phyloP scores from a whole-genome alignment of 2,888 invertebrate species.

The Fabriciana adippe region DNA sequence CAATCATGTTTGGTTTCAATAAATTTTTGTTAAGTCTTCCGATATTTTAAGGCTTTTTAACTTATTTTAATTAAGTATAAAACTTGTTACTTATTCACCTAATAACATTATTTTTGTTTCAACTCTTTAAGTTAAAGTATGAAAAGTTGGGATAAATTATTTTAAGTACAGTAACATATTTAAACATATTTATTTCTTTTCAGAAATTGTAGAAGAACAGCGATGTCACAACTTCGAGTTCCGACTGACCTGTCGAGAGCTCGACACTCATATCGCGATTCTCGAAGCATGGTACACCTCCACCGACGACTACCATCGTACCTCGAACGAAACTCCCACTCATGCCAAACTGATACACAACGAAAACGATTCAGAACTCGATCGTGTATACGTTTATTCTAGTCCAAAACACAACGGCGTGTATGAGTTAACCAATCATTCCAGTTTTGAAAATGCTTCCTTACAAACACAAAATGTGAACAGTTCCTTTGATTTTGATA shows the following conservation, averaged over 20 bases:
- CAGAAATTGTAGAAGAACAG: constrained; percentile 85
- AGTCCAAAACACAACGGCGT: constrained; percentile 76
- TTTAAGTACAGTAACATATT: too few relatives aligned
- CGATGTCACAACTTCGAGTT: constrained; percentile 84
- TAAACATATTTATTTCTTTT: constrained; percentile 50
- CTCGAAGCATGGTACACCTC: constrained; percentile 84
- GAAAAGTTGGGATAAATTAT: too few relatives aligned
- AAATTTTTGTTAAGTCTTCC: too few relatives aligned
- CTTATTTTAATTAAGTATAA: too few relatives aligned
- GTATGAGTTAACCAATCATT: constrained; percentile 62
- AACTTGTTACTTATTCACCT: too few relatives aligned
- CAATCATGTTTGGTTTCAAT: too few relatives aligned
- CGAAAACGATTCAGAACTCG: constrained; percentile 70
- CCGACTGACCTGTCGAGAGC: constrained; percentile 83
- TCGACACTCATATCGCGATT: constrained; percentile 84
- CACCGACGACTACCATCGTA: constrained; percentile 57
- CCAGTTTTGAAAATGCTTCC: constrained; percentile 55
- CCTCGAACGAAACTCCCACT: constrained; percentile 51
- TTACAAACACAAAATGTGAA: constrained; percentile 40
- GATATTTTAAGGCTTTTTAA: too few relatives aligned
- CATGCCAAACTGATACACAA: constrained; percentile 53
- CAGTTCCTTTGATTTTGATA: constrained; percentile 42
- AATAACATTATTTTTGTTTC: too few relatives aligned
- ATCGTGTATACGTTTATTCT: constrained; percentile 70
- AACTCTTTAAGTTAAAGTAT: too few relatives aligned